Evolutionary conservation across 2,113 vertebrate genomes (phyloP), one percentile per base, ranked within the genome.

Genomic region (Gobiocypris rarus): DNA sequence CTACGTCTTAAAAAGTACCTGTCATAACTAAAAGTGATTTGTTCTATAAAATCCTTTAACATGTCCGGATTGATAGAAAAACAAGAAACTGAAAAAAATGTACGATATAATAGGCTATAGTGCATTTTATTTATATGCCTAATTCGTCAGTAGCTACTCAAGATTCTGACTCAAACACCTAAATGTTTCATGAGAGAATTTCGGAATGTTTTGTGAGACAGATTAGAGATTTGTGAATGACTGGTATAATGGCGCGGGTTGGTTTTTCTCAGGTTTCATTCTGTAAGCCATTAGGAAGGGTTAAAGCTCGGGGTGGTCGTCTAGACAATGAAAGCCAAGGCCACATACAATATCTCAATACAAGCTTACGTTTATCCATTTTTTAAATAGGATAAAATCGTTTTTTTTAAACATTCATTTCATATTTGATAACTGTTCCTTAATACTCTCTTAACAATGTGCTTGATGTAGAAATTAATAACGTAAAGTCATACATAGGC

Each of bases 291-390:
- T 28, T 63, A 61, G 31, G 34, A 50, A 31, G 45, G 71, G 50
- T 59, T 59, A 73, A 19, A 28, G 15, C 69, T 74, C 14, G 26
- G 59, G 22, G 82, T 75, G 56, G 73, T 67, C 59, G 75, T 78
- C 83, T 75, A 84, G 58, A 84, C 73, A 84, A 67, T 45, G 45
- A 77, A 84, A 84, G 83, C 74, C 61, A 84, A 78, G 61, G 75
- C 34, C 75, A 69, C 28, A 56, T 9, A 38, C 61, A 38, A 77
- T 1, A 11, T 70, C 38, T 31, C 13, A 43, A 41, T 19, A 6
- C 5, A 6, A 56, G 48, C 34, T 34, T 31, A 31, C 31, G 31
- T 31, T 1, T 31, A 31, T 31, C 31, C 31, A 2, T 31, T 31
- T 31, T 31, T 34, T 34, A 34, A 4, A 34, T 34, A 34, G 1